Evolutionary conservation across 2,888 invertebrate species (phyloP).

Genomic region (Diarsia dahlii): DNA sequence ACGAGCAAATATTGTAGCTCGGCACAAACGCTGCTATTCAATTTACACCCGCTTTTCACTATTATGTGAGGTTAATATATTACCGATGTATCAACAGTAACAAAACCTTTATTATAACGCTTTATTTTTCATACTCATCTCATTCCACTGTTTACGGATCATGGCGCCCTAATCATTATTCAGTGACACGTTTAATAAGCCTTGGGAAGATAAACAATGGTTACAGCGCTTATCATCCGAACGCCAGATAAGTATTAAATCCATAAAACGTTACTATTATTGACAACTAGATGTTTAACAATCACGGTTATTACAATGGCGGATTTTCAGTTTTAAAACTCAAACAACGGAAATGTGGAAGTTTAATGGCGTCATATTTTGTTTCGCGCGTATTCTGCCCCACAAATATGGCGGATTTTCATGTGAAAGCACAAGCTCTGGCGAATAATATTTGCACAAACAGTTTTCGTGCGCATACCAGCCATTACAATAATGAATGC

Average conservation of each 20-base stretch:
- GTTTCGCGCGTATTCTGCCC: conserved; percentile 36
- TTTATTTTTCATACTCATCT: conserved; percentile 22
- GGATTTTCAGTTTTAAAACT: conserved; percentile 26
- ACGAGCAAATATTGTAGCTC: conserved; percentile 62
- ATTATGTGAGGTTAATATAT: conserved; percentile 50
- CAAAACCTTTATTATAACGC: conserved; percentile 18
- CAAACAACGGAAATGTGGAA: conserved; percentile 36
- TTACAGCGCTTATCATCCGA: conserved; percentile 54
- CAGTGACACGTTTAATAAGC: conserved; percentile 53
- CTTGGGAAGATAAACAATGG: conserved; percentile 61
- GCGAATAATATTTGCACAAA: conserved; percentile 40
- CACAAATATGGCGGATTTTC: conserved; percentile 39
- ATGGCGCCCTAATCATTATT: conserved; percentile 50
- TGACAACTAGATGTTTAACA: conserved; percentile 38
- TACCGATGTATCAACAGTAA: conserved; percentile 22
- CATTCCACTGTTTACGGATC: conserved; percentile 17
- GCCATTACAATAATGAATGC: conserved; percentile 16
- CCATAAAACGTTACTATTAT: conserved; percentile 53
- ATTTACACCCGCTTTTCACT: conserved; percentile 59
- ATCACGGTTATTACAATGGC: not conserved
- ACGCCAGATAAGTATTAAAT: conserved; percentile 54
- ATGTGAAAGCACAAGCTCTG: conserved; percentile 27
- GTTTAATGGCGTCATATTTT: conserved; percentile 37
- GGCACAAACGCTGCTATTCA: conserved; percentile 50
- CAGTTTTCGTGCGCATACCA: conserved; percentile 34